A percentile compares a stretch with the other conserved stretches of the same genome.
Evolutionary conservation across 2,797 vertebrate genomes (phyloP).

Genomic region (Sylvilagus floridanus): DNA sequence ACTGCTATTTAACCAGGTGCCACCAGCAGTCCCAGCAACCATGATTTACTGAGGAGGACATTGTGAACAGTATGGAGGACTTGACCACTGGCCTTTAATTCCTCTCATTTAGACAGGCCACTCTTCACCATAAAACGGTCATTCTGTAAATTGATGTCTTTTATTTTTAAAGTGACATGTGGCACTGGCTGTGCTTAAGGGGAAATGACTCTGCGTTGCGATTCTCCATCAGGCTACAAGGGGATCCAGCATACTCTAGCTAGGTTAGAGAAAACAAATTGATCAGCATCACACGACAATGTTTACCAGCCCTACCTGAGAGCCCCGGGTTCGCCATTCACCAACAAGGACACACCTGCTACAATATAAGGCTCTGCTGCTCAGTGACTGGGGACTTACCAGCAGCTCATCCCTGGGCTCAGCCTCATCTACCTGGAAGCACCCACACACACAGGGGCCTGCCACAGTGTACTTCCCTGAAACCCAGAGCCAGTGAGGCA

Average conservation of each 20-base stretch:
- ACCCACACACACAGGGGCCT: neutral
- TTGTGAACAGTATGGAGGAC: slow-evolving; percentile 50
- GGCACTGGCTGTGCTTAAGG: slow-evolving; percentile 44
- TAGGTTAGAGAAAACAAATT: neutral
- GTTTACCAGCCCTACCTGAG: neutral
- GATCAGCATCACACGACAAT: neutral
- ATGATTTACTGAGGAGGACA: slow-evolving; percentile 62
- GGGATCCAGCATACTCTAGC: neutral
- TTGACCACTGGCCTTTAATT: slow-evolving; percentile 73
- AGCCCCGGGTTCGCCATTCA: neutral
- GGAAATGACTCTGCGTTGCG: slow-evolving; percentile 51
- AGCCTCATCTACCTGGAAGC: neutral
- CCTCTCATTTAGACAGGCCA: slow-evolving; percentile 70
- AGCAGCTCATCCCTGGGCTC: neutral
- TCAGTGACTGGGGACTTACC: accelerated
- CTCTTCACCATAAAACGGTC: slow-evolving; percentile 70
- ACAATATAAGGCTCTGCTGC: neutral
- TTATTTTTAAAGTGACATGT: slow-evolving; percentile 64
- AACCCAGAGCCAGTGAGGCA: neutral
- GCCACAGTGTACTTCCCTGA: neutral
- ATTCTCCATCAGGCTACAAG: neutral
- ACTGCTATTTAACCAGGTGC: slow-evolving; percentile 52
- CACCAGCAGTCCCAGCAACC: slow-evolving; percentile 41
- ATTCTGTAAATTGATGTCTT: slow-evolving; percentile 68
- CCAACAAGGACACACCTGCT: neutral